A percentile compares a stretch with the other conserved stretches of the same genome.
phyloP scores from a whole-genome alignment of 1,140 invertebrate genomes.

The Aphelenchoides avenae region DNA sequence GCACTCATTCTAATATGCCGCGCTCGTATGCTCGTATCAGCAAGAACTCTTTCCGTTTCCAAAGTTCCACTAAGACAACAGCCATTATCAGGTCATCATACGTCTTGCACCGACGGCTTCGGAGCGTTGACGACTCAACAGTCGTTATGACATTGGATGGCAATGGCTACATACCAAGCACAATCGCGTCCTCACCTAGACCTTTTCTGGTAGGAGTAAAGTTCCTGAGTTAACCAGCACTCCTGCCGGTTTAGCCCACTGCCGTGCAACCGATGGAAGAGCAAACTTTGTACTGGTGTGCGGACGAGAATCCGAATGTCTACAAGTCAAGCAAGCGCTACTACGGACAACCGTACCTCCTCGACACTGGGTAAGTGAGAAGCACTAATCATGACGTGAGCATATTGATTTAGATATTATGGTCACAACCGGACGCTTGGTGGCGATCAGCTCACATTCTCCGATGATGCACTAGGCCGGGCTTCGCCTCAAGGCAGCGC shows the following conservation, averaged over 20 bases:
- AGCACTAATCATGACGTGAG: too few species aligned
- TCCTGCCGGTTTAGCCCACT: conserved; percentile 24
- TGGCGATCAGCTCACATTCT: too few species aligned
- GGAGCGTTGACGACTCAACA: conserved; percentile 30
- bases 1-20: conserved; percentile 10
- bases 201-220: conserved; percentile 24
- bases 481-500: too few species aligned
- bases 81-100: conserved; percentile 42
- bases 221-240: neutral
- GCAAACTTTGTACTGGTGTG: conserved; percentile 58
- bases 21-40: too few species aligned
- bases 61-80: too few species aligned
- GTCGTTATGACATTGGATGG: conserved; percentile 42
- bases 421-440: too few species aligned
- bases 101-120: conserved; percentile 37
- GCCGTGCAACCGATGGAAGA: conserved; percentile 55
- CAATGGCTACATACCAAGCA: conserved; percentile 24
- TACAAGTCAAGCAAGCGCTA: conserved; percentile 56
- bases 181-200: conserved; percentile 20
- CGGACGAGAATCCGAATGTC: conserved; percentile 59
- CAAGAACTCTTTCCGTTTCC: too few species aligned
- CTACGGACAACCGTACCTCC: conserved; percentile 50
- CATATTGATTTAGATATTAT: too few species aligned
- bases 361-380: conserved; percentile 46
- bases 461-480: too few species aligned